phyloP scores from a whole-genome alignment of 2,797 vertebrate species.

The Megaceryle alcyon region DNA sequence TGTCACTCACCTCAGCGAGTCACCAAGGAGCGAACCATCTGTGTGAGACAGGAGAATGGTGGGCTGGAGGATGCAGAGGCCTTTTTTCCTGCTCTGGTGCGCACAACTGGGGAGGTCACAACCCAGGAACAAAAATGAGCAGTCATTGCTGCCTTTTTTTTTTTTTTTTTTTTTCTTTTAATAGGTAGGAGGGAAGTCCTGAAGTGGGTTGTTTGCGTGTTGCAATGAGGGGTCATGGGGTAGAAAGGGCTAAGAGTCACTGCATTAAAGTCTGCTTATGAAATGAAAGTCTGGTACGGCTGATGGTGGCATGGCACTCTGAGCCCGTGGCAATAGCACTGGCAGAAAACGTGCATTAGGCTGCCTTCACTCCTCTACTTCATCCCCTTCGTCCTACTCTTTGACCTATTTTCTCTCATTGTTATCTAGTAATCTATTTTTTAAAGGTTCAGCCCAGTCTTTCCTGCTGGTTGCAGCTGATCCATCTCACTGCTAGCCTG shows the following conservation, averaged over 20 bases:
- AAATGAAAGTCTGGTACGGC: not conserved
- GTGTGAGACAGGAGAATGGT: rapidly evolving
- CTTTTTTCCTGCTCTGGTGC: rapidly evolving
- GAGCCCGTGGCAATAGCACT: not conserved
- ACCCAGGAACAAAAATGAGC: not conserved
- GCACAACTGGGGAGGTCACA: not conserved
- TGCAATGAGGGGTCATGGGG: not conserved
- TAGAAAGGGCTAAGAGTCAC: not conserved
- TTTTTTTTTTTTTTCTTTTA: not conserved
- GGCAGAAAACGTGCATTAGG: not conserved
- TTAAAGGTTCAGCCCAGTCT: conserved; percentile 28
- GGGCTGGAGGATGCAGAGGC: not conserved
- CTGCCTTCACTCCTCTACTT: not conserved
- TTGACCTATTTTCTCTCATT: conserved; percentile 58
- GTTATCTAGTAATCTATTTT: conserved; percentile 60
- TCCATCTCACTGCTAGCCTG: not conserved
- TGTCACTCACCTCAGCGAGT: not conserved
- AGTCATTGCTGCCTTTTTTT: not conserved
- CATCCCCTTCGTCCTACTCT: conserved; percentile 24
- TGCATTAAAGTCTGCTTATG: not conserved
- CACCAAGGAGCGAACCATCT: not conserved
- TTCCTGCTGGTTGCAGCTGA: conserved; percentile 46
- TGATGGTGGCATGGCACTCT: rapidly evolving
- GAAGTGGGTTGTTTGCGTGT: not conserved
- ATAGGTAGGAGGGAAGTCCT: not conserved